Evolutionary conservation across 1,140 invertebrate genomes (phyloP), one percentile per base, ranked within the genome.

Genomic region (Cheumatopsyche charites): DNA sequence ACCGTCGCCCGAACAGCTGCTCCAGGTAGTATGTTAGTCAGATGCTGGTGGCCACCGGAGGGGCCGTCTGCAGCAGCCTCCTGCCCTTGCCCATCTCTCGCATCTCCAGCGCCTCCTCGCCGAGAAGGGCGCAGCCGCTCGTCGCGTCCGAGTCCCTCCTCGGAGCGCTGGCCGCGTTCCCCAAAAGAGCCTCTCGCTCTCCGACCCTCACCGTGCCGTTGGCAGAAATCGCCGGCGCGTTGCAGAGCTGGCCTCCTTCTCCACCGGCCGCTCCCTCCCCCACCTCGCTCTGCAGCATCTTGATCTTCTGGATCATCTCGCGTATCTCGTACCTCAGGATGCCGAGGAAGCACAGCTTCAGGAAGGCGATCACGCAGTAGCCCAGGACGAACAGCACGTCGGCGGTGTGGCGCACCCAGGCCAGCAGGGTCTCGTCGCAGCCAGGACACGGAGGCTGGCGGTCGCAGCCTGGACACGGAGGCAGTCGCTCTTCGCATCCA

Each of bases 271-370:
- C 69, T 2, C 81, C 80, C 4, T 81, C 81, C 41, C 85, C 85
- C 63, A 87, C 78, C 76, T 88, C 87, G 68, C 82, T 86, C 72
- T 84, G 81, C 72, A 88, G 80, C 78, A 88, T 87, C 76, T 82
- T 87, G 80, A 96, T 95, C 82, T 95, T 96, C 78, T 95, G 92
- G 77, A 96, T 94, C 93, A 94, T 94, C 79, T 94, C 93, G 62
- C 90, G 86, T 76, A 94, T 93, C 83, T 94, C 92, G 82, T 93
- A 93, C 68, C 90, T 85, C 41, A 96, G 85, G 77, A 96, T 95
- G 25, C 92, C 93, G 29, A 95, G 87, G 85, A 95, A 96, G 84
- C 93, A 95, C 75, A 95, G 84, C 82, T 96, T 96, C 55, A 94
- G 87, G 82, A 95, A 95, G 68, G 93, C 91, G 71, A 95, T 91